A percentile compares a stretch with the other conserved stretches of the same genome.
Evolutionary conservation across 2,113 vertebrate genomes (phyloP).

Genomic region (Serilophus lunatus): DNA sequence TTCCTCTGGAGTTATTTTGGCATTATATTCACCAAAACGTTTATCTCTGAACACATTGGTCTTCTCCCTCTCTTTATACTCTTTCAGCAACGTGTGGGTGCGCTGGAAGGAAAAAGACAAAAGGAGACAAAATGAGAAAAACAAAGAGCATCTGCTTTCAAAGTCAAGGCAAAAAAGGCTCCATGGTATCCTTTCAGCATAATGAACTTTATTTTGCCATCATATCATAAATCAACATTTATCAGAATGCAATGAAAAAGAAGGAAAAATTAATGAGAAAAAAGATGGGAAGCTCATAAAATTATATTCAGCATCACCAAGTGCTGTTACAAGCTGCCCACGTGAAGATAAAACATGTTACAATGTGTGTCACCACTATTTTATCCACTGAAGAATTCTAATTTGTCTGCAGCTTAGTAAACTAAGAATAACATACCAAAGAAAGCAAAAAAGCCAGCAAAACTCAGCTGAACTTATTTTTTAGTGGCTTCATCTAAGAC

Average conservation of each 20-base stretch:
- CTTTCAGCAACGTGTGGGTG: conserved; percentile 89
- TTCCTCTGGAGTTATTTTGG: conserved; percentile 86
- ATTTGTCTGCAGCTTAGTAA: neutral
- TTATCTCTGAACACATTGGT: conserved; percentile 84
- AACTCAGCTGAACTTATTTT: neutral
- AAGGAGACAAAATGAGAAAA: neutral
- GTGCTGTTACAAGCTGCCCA: neutral
- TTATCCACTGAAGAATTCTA: neutral
- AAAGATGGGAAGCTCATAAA: neutral
- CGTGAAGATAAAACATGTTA: neutral
- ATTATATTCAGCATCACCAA: neutral
- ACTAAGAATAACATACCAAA: neutral
- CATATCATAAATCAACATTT: neutral
- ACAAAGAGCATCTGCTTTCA: neutral
- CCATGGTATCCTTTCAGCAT: neutral
- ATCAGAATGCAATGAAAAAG: neutral
- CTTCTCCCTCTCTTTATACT: conserved; percentile 88
- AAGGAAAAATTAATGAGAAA: neutral
- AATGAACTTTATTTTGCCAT: neutral
- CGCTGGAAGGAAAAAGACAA: conserved; percentile 73
- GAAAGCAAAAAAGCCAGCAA: neutral
- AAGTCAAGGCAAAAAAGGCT: neutral
- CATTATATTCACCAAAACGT: conserved; percentile 89
- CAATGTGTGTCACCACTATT: neutral
- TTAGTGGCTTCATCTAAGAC: neutral